Evolutionary conservation across 2,888 invertebrate genomes (phyloP).

Genomic region (Pyrrhia umbra): DNA sequence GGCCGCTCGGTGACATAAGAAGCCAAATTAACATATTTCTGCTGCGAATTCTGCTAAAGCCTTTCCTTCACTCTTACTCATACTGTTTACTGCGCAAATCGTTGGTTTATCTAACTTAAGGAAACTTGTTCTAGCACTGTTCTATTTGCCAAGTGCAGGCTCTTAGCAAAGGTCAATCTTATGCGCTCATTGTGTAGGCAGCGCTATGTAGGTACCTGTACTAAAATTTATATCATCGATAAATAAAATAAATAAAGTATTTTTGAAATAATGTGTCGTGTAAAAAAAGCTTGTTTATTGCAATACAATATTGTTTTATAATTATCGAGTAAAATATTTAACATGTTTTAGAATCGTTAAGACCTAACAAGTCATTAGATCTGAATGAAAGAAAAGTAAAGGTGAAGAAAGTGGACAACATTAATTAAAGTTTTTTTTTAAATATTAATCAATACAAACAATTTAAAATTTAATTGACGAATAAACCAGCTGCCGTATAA

Average conservation of each 20-base stretch:
- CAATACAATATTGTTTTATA: no score
- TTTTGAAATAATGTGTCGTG: no score
- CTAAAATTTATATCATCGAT: neutral
- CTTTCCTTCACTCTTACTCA: constrained; percentile 82
- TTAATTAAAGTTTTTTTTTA: no score
- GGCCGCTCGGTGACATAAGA: constrained; percentile 86
- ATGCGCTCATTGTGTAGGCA: constrained; percentile 20
- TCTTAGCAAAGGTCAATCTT: constrained; percentile 40
- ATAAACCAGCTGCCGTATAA: constrained; percentile 33
- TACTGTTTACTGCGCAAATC: constrained; percentile 66
- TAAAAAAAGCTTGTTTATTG: no score
- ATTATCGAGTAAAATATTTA: no score
- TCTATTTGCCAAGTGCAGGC: constrained; percentile 49
- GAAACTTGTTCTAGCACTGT: constrained; percentile 57
- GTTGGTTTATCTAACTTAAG: constrained; percentile 64
- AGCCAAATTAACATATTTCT: constrained; percentile 86
- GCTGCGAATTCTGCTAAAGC: constrained; percentile 74
- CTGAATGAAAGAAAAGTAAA: constrained; percentile 3
- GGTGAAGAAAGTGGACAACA: no score
- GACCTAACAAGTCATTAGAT: no score
- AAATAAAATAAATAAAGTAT: no score
- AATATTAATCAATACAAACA: constrained; percentile 10
- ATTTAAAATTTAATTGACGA: constrained; percentile 46
- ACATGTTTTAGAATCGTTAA: no score
- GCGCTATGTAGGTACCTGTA: constrained; percentile 6